phyloP scores from a whole-genome alignment of 2,888 invertebrate species.

The Flexamia atlantica region DNA sequence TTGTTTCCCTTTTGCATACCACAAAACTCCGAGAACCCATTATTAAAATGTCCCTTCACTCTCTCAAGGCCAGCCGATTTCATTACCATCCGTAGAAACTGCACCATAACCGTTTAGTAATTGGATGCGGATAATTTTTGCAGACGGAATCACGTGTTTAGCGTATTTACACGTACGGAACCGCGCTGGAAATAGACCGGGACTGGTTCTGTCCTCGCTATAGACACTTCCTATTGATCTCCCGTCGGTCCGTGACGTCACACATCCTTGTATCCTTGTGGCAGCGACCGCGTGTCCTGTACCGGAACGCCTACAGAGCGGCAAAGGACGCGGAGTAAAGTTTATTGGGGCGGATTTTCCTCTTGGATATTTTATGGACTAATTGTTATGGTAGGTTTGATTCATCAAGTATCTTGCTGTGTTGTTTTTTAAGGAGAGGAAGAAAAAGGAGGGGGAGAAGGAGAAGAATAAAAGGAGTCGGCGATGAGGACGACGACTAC shows the following conservation, averaged over 20 bases:
- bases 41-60: conserved; percentile 10
- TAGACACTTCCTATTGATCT: not conserved
- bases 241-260: conserved; percentile 11
- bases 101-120: not conserved
- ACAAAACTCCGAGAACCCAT: conserved; percentile 23
- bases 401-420: too few species aligned
- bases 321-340: not conserved
- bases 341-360: not conserved
- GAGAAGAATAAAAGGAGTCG: too few species aligned
- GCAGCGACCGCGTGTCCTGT: not conserved
- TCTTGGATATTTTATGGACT: not conserved
- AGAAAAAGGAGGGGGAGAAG: too few species aligned
- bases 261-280: conserved; percentile 13
- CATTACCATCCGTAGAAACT: not conserved
- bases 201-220: not conserved
- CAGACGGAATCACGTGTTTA: not conserved
- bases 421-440: too few species aligned
- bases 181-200: not conserved
- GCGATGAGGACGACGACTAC: too few species aligned
- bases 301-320: not conserved
- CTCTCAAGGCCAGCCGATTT: not conserved
- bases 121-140: not conserved
- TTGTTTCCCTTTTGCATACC: conserved; percentile 16
- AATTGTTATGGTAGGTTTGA: too few species aligned
- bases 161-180: not conserved